Base-by-base conservation (phyloP, 2,888 invertebrate genomes). In the Cephus pulcher region DNA sequence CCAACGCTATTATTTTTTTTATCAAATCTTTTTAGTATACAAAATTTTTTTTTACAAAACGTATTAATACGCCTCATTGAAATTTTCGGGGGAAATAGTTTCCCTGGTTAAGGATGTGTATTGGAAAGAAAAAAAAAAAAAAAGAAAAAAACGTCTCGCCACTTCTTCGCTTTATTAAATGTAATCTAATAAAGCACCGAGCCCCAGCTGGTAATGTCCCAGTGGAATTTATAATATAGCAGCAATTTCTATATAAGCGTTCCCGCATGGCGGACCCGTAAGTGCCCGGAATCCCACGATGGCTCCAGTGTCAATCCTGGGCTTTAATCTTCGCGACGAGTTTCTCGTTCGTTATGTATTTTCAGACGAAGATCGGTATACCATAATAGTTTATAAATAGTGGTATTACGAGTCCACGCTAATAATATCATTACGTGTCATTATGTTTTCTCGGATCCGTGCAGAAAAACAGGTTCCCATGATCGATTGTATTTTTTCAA, bases 141-240 rank as follows among this genome's bases (percentile, higher is more conserved):
- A 81, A 80, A 79, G 80, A 79, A 83, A 81, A 79, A 80, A 76
- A 23, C 70, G 35, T 82, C 34, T 82, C 77, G 81, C 82, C 76
- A 69, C 78, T 69, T 80, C 82, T 73, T 80, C 78, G 80, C 79
- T 82, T 83, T 84, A 86, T 85, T 84, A 85, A 84, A 86, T 81
- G 84, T 83, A 84, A 85, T 86, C 85, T 86, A 86, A 85, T 86
- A 56, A 56, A 56, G 23, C 74, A 73, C 76, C 34, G 78, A 76
- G 37, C 68, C 33, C 23, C 12, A 12, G 34, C 35, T 35, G 40
- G 32, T 33, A 12, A 34, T 71, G 78, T 76, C 81, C 81, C 78
- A 75, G 71, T 78, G 86, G 84, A 86, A 86, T 86, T 81, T 82
- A 78, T 80, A 80, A 80, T 75, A 77, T 73, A 70, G 71, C 11